phyloP scores from a whole-genome alignment of 2,113 vertebrate genomes.

The Rhynchopsitta pachyrhyncha region DNA sequence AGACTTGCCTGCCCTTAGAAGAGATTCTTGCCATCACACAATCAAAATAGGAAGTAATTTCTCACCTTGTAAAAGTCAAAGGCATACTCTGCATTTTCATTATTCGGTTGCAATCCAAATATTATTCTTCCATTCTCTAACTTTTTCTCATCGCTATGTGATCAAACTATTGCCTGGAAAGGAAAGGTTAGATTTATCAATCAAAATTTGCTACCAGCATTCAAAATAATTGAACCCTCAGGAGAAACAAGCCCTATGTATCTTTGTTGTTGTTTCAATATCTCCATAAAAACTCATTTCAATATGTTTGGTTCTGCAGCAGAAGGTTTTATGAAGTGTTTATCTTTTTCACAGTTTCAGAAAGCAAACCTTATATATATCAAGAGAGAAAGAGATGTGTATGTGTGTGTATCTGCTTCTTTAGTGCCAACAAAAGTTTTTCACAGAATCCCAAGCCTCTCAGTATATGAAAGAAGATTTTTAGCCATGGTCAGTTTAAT shows the following conservation, averaged over 20 bases:
- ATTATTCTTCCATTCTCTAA: slow-evolving; percentile 72
- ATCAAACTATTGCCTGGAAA: slow-evolving; percentile 66
- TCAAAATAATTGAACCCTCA: slow-evolving; percentile 75
- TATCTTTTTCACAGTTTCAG: slow-evolving; percentile 28
- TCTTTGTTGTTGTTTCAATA: slow-evolving; percentile 61
- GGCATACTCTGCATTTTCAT: slow-evolving; percentile 67
- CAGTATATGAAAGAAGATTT: neutral
- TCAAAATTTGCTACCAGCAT: slow-evolving; percentile 68
- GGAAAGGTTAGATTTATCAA: slow-evolving; percentile 75
- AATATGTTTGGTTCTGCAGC: slow-evolving; percentile 58
- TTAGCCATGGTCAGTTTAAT: neutral
- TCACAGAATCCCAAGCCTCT: neutral
- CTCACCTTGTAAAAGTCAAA: slow-evolving; percentile 73
- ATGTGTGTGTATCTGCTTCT: neutral
- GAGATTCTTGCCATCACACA: slow-evolving; percentile 26
- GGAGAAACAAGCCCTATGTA: slow-evolving; percentile 56
- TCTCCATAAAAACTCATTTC: slow-evolving; percentile 73
- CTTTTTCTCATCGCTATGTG: slow-evolving; percentile 69
- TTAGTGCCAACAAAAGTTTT: neutral
- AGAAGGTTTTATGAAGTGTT: slow-evolving; percentile 47
- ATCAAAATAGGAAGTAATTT: slow-evolving; percentile 66
- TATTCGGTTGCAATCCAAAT: slow-evolving; percentile 71
- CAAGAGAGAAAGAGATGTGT: neutral
- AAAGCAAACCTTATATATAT: neutral
- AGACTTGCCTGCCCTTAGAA: slow-evolving; percentile 27